Conservation (phyloP, 2,797 vertebrate genomes). For the Acanthurus lineatus region DNA sequence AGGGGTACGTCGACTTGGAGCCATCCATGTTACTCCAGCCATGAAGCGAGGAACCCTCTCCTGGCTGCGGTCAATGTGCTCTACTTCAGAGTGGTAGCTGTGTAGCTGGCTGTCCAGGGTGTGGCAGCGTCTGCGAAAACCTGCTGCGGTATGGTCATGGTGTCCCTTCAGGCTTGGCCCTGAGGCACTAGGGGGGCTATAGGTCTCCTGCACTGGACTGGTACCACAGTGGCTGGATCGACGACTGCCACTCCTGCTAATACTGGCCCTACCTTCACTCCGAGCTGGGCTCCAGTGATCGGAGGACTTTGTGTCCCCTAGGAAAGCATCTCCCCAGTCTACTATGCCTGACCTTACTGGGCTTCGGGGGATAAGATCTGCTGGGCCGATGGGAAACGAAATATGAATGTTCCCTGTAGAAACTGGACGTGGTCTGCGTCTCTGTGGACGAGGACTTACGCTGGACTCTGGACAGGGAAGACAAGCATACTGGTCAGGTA, state of each 20-base stretch:
- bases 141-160: conserved; percentile 55
- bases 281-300: conserved; percentile 44
- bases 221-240: conserved; percentile 61
- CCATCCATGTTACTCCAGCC: conserved; percentile 78
- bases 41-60: conserved; percentile 86
- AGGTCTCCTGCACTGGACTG: conserved; percentile 60
- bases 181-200: conserved; percentile 35
- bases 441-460: conserved; percentile 86
- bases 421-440: conserved; percentile 89
- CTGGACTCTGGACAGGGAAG: conserved; percentile 88
- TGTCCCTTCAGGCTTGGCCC: conserved; percentile 48
- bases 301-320: conserved; percentile 28
- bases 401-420: conserved; percentile 92
- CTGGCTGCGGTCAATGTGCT: conserved; percentile 79
- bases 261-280: background rate
- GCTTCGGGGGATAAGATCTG: conserved; percentile 86
- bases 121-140: conserved; percentile 84
- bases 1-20: conserved; percentile 62
- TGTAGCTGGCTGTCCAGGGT: conserved; percentile 82
- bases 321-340: conserved; percentile 46
- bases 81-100: conserved; percentile 33
- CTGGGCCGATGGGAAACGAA: conserved; percentile 88
- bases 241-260: conserved; percentile 22
- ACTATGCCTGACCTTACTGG: conserved; percentile 58
- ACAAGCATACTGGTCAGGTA: conserved; percentile 78